phyloP scores from a whole-genome alignment of 2,797 vertebrate species.

The Hybognathus amarus region DNA sequence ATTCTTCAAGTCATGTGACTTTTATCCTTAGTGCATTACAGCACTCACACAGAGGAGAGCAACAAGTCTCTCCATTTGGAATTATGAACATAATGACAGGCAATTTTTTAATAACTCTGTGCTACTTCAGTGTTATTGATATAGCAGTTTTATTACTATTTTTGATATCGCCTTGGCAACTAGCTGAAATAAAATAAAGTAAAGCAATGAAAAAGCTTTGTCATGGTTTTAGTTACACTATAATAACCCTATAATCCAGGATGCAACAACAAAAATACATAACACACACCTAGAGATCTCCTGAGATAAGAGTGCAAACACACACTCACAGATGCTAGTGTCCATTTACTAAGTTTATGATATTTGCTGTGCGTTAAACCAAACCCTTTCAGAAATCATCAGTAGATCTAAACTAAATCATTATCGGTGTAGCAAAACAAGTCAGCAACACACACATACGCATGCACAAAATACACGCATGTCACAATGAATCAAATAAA shows the following conservation, averaged over 20 bases:
- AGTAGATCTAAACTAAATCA: background rate
- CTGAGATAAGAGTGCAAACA: background rate
- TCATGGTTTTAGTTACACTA: background rate
- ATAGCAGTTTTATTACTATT: background rate
- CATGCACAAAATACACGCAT: too few relatives aligned
- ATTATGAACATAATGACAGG: conserved; percentile 20
- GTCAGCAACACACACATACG: background rate
- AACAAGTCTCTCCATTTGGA: conserved; percentile 31
- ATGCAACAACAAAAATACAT: background rate
- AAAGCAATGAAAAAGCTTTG: background rate
- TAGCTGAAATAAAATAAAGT: background rate
- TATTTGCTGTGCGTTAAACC: background rate
- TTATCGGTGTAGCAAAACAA: background rate
- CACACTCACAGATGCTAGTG: background rate
- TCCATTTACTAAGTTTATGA: too few relatives aligned
- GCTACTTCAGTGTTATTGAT: too few relatives aligned
- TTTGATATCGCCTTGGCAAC: background rate
- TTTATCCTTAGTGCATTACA: background rate
- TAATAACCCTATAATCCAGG: background rate
- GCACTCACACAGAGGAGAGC: background rate
- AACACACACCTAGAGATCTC: background rate
- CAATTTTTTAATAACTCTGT: too few relatives aligned
- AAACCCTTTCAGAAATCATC: background rate
- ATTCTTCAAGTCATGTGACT: background rate
- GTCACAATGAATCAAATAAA: background rate